A percentile compares a stretch with the other conserved stretches of the same genome.
Evolutionary conservation across 2,888 invertebrate genomes (phyloP).

Genomic region (Congeria kusceri): DNA sequence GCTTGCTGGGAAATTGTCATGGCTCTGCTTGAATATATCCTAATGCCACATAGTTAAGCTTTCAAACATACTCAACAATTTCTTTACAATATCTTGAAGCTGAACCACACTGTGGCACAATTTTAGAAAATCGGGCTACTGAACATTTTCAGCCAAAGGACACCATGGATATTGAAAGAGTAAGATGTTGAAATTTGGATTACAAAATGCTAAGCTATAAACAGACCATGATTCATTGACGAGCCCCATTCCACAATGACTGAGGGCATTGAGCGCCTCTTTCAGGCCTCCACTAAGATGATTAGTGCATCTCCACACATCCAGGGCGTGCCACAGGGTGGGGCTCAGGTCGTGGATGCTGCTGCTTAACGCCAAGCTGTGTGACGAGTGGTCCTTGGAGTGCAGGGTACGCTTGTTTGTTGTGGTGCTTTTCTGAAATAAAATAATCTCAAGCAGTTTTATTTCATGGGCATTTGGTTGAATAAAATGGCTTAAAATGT

Average conservation of each 20-base stretch:
- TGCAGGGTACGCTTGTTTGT: conserved; percentile 40
- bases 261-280: conserved; percentile 80
- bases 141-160: no score
- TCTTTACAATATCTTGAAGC: no score
- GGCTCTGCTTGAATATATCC: no score
- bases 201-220: not conserved
- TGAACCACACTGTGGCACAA: no score
- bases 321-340: conserved; percentile 84
- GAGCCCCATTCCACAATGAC: conserved; percentile 81
- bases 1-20: no score
- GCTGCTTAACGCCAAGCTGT: conserved; percentile 80
- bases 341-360: conserved; percentile 85
- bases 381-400: conserved; percentile 58
- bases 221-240: conserved; percentile 83
- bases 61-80: no score
- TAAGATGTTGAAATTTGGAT: not conserved
- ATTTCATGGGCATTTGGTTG: no score
- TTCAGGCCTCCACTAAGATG: conserved; percentile 77
- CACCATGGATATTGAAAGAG: not conserved
- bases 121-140: no score
- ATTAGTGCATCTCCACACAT: conserved; percentile 84
- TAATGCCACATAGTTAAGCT: no score
- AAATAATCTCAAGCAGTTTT: no score
- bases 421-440: conserved; percentile 53
- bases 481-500: no score